These are phyloP conservation scores for Psittacara wagleri DNA, from an alignment of 2,113 vertebrate species.

Conservation along the genomic window DNA sequence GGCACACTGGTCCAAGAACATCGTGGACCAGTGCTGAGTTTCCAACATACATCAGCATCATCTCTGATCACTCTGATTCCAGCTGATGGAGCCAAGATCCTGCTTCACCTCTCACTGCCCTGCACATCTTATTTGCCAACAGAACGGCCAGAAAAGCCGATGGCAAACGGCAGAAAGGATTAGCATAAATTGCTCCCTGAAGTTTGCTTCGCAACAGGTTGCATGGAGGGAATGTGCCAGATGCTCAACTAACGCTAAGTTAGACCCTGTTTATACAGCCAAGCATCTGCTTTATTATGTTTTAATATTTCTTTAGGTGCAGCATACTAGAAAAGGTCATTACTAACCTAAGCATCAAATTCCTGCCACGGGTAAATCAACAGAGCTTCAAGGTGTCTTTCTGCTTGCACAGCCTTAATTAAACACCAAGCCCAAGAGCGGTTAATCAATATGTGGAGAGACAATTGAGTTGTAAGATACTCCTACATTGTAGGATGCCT, in stretches of 20 bases:
- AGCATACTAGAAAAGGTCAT: not conserved
- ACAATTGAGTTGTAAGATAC: fast-evolving
- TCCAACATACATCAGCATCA: not conserved
- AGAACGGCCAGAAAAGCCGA: not conserved
- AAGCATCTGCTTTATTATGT: not conserved
- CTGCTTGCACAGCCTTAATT: not conserved
- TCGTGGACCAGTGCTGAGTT: fast-evolving
- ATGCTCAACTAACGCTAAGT: not conserved
- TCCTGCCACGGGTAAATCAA: not conserved
- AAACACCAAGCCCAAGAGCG: not conserved
- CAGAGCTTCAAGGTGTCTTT: not conserved
- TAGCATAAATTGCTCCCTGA: not conserved
- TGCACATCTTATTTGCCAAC: not conserved
- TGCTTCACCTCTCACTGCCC: not conserved
- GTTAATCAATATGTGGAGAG: not conserved
- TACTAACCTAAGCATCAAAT: not conserved
- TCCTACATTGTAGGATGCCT: not conserved
- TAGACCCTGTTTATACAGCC: not conserved
- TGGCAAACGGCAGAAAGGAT: not conserved
- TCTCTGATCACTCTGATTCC: not conserved
- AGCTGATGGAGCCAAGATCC: not conserved
- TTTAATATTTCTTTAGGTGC: not conserved
- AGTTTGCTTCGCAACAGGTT: not conserved
- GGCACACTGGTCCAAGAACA: fast-evolving
- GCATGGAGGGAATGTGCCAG: not conserved